Evolutionary conservation across 2,797 vertebrate genomes (phyloP).

Genomic region (Peromyscus aztecus): DNA sequence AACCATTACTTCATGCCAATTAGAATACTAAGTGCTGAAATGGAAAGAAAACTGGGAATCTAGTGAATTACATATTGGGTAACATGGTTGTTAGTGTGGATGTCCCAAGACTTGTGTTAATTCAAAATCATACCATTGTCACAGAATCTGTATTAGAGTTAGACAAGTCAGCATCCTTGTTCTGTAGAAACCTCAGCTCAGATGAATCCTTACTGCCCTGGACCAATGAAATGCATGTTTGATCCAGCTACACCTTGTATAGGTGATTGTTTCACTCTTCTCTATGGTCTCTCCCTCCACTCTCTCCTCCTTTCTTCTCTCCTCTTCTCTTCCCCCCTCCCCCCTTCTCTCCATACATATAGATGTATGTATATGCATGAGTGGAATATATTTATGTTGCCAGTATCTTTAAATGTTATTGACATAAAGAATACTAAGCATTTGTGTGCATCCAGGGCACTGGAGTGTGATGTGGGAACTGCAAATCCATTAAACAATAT

Average conservation of each 20-base stretch:
- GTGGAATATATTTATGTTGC: not conserved
- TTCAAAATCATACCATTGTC: not conserved
- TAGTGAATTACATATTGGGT: not conserved
- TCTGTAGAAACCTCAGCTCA: constrained; percentile 9
- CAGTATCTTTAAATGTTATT: constrained; percentile 37
- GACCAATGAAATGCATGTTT: not conserved
- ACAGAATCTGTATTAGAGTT: not conserved
- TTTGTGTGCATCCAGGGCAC: not conserved
- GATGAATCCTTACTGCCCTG: not conserved
- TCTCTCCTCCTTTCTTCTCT: not conserved
- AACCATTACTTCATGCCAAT: not conserved
- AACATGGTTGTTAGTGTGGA: not conserved
- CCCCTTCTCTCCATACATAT: not conserved
- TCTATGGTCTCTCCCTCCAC: no score
- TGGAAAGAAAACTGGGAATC: constrained; percentile 33
- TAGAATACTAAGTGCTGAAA: not conserved
- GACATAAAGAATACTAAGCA: constrained; percentile 12
- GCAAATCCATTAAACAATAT: constrained; percentile 17
- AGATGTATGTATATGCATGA: not conserved
- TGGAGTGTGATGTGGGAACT: not conserved
- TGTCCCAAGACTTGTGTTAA: not conserved
- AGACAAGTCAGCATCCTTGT: not conserved
- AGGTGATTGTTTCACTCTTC: not conserved
- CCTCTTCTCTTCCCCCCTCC: not conserved
- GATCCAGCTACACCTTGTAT: not conserved